A percentile compares a stretch with the other conserved stretches of the same genome.
These are phyloP conservation scores for Parapristionchus giblindavisi DNA, from an alignment of 2,888 invertebrate species.

Conservation along the genomic window DNA sequence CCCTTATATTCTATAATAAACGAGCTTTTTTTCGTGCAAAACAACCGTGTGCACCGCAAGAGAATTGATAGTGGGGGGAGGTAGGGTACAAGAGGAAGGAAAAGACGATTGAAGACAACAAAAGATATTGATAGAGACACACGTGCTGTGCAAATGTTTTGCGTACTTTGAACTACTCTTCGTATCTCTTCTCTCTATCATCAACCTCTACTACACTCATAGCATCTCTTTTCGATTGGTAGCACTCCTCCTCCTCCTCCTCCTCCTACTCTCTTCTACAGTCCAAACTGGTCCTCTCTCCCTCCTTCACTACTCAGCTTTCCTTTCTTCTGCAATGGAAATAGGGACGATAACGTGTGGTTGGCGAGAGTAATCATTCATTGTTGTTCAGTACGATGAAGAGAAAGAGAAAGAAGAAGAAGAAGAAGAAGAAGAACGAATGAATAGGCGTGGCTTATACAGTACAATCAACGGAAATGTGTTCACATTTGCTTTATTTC, in stretches of 20 bases:
- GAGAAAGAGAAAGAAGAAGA: no score
- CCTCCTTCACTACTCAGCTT: neutral
- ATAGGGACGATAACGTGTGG: conserved; percentile 28
- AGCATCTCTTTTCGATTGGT: no score
- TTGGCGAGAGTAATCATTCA: no score
- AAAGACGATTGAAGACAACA: neutral
- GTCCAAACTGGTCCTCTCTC: conserved; percentile 31
- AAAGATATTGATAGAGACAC: neutral
- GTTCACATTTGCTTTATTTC: no score
- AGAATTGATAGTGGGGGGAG: neutral
- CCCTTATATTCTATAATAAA: conserved; percentile 5
- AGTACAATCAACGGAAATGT: no score
- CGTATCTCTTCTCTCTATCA: conserved; percentile 4
- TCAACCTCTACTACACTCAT: neutral
- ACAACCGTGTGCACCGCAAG: neutral
- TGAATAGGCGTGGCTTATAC: no score
- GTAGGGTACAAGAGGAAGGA: neutral
- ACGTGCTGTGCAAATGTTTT: conserved; percentile 33
- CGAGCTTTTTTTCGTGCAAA: neutral
- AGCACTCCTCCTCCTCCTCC: neutral
- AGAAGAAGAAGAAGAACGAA: no score
- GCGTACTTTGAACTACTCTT: conserved; percentile 38
- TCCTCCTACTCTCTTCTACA: neutral
- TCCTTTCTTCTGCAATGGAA: neutral
- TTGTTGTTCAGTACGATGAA: no score